Base-by-base conservation (phyloP, 2,797 vertebrate genomes). In the Neoniphon sammara region DNA sequence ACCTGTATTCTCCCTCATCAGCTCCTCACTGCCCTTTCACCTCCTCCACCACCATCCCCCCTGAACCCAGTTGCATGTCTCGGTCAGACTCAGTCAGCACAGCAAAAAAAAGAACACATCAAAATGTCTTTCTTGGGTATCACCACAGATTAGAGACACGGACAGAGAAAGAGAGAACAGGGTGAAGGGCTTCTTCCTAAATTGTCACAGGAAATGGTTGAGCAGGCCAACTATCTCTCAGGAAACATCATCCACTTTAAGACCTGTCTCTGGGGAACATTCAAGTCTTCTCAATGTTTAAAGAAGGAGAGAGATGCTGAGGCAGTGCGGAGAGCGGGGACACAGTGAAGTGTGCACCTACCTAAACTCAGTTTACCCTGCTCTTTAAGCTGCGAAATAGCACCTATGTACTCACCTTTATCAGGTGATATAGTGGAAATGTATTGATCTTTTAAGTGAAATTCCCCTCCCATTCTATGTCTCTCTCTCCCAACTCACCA, bases 191-290 rank as follows among this genome's bases (percentile, higher is more conserved):
- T 75, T 75, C 73, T 50, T 56, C 70, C 72, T 70, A 84, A 90
- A 92, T 78, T 88, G 85, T 93, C 88, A 90, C 91, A 94, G 93
- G 94, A 95, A 94, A 92, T 92, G 89, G 86, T 77, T 85, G 84
- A 86, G 82, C 81, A 30, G 70, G 78, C 79, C 59, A 83, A 85
- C 84, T 91, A 92, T 93, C 91, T 89, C 83, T 87, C 92, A 95
- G 94, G 93, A 94, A 94, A 92, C 87, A 91, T 84, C 85, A 82
- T 84, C 88, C 87, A 91, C 89, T 92, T 91, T 91, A 90, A 78
- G 83, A 79, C 36, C 64, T 1, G 49, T 86, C 91, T 92, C 89
- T 18, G 54, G 90, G 90, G 92, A 91, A 83, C 86, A 81, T 75
- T 88, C 84, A 59, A 49, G 73, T 61, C 55, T 77, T 62, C 61